A percentile compares a stretch with the other conserved stretches of the same genome.
phyloP scores from a whole-genome alignment of 2,888 invertebrate genomes.

The Sylvicola fuscatus region DNA sequence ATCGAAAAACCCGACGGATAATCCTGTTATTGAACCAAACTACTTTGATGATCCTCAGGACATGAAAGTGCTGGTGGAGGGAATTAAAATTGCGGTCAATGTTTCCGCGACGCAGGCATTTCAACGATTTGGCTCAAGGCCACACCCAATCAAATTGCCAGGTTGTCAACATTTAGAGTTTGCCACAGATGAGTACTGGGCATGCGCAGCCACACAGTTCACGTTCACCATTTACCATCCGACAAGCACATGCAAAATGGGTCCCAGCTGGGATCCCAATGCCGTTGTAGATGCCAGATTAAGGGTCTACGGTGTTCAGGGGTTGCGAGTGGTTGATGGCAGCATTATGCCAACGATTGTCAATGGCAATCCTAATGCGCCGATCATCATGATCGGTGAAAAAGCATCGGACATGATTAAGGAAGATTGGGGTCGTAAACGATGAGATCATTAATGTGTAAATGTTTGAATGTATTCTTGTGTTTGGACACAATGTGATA shows the following conservation, averaged over 20 bases:
- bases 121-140: slow-evolving; percentile 56
- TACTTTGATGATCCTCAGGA: slow-evolving; percentile 78
- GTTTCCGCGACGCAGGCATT: slow-evolving; percentile 63
- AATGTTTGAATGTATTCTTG: too few species aligned
- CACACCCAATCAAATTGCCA: slow-evolving; percentile 61
- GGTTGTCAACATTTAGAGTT: slow-evolving; percentile 53
- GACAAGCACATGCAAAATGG: slow-evolving; percentile 73
- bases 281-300: slow-evolving; percentile 65
- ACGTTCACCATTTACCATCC: slow-evolving; percentile 74
- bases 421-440: slow-evolving; percentile 47
- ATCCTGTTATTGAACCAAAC: slow-evolving; percentile 78
- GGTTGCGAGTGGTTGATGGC: slow-evolving; percentile 61
- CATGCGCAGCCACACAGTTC: slow-evolving; percentile 62
- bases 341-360: slow-evolving; percentile 78
- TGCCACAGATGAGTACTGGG: slow-evolving; percentile 71
- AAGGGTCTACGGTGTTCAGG: slow-evolving; percentile 55
- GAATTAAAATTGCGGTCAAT: slow-evolving; percentile 63
- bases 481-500: too few species aligned
- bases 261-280: slow-evolving; percentile 47
- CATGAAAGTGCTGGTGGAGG: slow-evolving; percentile 55
- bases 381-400: slow-evolving; percentile 78
- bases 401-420: slow-evolving; percentile 79
- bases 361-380: slow-evolving; percentile 80
- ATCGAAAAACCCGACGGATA: slow-evolving; percentile 57
- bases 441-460: neutral